phyloP scores from a whole-genome alignment of 2,888 invertebrate species.

The Dynastes grantii region DNA sequence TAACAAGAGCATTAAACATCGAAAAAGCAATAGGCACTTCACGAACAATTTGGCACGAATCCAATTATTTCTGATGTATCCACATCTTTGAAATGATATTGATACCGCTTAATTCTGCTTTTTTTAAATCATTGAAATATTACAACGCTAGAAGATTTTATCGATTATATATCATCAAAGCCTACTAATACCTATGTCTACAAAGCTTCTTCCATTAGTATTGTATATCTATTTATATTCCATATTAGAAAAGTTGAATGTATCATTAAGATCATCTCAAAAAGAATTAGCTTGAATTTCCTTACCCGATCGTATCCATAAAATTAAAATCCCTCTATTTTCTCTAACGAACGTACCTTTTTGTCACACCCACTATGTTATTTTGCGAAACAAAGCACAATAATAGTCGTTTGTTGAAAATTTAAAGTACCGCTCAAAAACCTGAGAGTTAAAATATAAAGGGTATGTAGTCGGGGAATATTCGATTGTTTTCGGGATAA shows the following conservation, averaged over 20 bases:
- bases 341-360: conserved; percentile 1
- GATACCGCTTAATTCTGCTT: background rate
- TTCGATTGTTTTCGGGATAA: conserved; percentile 64
- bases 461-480: conserved; percentile 63
- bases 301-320: too few relatives aligned
- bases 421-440: conserved; percentile 51
- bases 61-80: background rate
- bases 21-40: conserved; percentile 20
- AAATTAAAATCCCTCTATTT: too few relatives aligned
- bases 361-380: conserved; percentile 13
- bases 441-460: conserved; percentile 60
- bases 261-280: too few relatives aligned
- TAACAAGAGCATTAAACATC: conserved; percentile 16
- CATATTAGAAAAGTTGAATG: too few relatives aligned
- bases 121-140: too few relatives aligned
- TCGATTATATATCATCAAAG: too few relatives aligned
- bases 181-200: too few relatives aligned
- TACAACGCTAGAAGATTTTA: too few relatives aligned
- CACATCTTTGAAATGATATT: conserved; percentile 11
- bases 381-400: conserved; percentile 63
- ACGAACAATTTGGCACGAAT: background rate
- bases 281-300: too few relatives aligned
- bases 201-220: too few relatives aligned
- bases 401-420: conserved; percentile 65
- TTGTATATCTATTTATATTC: too few relatives aligned